phyloP scores from a whole-genome alignment of 2,888 invertebrate species.

The Xestia sexstrigata region DNA sequence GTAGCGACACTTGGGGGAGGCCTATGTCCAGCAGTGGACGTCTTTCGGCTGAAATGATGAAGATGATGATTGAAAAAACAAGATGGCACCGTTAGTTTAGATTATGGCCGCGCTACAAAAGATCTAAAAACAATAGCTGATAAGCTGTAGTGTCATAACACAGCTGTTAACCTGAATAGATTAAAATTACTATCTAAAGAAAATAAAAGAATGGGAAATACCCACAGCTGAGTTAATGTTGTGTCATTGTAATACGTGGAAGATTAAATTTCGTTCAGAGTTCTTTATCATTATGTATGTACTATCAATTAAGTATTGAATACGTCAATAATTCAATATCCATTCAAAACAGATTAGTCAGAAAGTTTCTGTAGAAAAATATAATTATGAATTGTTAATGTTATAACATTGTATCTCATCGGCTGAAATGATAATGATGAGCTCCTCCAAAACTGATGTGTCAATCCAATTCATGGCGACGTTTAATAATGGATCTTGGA shows the following conservation, averaged over 20 bases:
- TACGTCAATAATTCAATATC: not conserved
- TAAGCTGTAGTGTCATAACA: not conserved
- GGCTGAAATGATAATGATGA: no score
- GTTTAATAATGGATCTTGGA: not conserved
- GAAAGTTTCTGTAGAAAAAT: not conserved
- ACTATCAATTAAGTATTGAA: slow-evolving; percentile 14
- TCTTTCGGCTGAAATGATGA: no score
- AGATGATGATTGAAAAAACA: no score
- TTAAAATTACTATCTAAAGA: not conserved
- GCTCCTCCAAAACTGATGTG: not conserved
- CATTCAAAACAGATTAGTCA: slow-evolving; percentile 25
- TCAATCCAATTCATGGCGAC: not conserved
- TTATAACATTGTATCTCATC: no score
- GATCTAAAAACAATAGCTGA: not conserved
- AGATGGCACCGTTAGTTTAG: no score
- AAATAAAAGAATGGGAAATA: not conserved
- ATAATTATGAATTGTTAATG: no score
- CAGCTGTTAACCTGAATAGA: not conserved
- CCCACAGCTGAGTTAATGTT: not conserved
- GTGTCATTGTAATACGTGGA: not conserved
- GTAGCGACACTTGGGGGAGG: no score
- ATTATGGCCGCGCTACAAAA: not conserved
- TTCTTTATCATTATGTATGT: not conserved
- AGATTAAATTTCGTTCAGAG: not conserved
- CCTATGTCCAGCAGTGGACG: no score